Evolutionary conservation across 2,797 vertebrate genomes (phyloP).

Genomic region (Rhinoraja longicauda): DNA sequence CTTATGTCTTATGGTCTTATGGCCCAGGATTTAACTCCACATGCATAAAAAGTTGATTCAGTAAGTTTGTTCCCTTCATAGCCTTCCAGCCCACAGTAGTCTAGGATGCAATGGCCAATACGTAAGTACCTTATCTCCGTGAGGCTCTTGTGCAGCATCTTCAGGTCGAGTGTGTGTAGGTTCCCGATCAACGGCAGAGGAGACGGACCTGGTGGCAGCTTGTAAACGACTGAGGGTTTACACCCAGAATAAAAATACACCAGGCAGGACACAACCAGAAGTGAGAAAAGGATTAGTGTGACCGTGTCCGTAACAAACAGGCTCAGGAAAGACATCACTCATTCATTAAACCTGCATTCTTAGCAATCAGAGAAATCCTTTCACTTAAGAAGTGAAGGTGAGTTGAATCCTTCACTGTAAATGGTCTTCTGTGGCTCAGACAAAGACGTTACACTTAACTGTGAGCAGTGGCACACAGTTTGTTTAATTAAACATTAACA

Average conservation of each 20-base stretch:
- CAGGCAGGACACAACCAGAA: not conserved
- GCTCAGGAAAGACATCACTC: slow-evolving; percentile 4
- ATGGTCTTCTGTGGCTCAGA: not conserved
- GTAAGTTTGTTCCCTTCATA: not conserved
- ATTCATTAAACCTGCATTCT: not conserved
- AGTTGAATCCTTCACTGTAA: not conserved
- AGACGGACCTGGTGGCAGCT: slow-evolving; percentile 51
- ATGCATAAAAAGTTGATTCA: no score
- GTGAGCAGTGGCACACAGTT: not conserved
- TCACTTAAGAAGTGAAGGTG: not conserved
- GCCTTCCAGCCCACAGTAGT: not conserved
- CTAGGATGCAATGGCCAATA: not conserved
- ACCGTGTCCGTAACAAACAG: not conserved
- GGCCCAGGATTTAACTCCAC: not conserved
- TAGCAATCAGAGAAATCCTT: not conserved
- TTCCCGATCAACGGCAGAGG: slow-evolving; percentile 54
- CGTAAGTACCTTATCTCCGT: slow-evolving; percentile 48
- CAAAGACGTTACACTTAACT: not conserved
- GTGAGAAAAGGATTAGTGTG: not conserved
- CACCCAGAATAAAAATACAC: not conserved
- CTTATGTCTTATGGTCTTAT: no score
- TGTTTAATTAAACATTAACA: slow-evolving; percentile 13
- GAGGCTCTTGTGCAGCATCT: slow-evolving; percentile 49
- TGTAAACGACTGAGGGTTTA: not conserved
- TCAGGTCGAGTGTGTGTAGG: slow-evolving; percentile 52